A percentile compares a stretch with the other conserved stretches of the same genome.
Evolutionary conservation across 2,888 invertebrate genomes (phyloP).

Genomic region (Globia sparganii): DNA sequence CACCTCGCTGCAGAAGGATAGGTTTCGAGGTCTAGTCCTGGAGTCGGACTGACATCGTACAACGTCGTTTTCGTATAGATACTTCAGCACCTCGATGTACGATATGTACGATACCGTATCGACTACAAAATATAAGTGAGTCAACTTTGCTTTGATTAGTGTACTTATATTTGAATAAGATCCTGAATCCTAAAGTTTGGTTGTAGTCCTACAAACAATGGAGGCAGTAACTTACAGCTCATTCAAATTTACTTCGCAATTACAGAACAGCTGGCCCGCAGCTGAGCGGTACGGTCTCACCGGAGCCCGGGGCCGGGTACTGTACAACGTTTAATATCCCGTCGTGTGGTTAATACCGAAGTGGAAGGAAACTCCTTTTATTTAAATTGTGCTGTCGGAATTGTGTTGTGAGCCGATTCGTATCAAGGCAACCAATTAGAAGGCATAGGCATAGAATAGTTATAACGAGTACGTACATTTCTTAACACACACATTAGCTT

Average conservation of each 20-base stretch:
- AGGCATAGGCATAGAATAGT: background rate
- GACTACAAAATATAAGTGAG: constrained; percentile 10
- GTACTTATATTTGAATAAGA: constrained; percentile 14
- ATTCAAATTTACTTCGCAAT: constrained; percentile 50
- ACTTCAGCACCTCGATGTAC: background rate
- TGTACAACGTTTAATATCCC: constrained; percentile 37
- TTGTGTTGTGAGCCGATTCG: background rate
- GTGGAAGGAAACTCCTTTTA: constrained; percentile 20
- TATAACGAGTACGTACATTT: background rate
- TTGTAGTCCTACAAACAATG: constrained; percentile 16
- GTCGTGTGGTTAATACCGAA: constrained; percentile 32
- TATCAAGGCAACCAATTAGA: constrained; percentile 15
- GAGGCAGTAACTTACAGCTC: constrained; percentile 24
- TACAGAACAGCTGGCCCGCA: constrained; percentile 30
- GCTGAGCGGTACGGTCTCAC: background rate
- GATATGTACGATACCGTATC: background rate
- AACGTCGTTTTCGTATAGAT: background rate
- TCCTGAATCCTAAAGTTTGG: constrained; percentile 22
- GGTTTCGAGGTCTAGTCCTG: background rate
- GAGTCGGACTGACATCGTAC: background rate
- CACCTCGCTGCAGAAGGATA: background rate
- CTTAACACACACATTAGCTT: constrained; percentile 2
- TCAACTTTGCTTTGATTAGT: background rate
- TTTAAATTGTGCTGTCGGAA: constrained; percentile 31
- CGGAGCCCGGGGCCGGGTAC: constrained; percentile 2